A percentile compares a stretch with the other conserved stretches of the same genome.
Conservation (phyloP, 2,113 vertebrate genomes). For the Neogale vison region DNA sequence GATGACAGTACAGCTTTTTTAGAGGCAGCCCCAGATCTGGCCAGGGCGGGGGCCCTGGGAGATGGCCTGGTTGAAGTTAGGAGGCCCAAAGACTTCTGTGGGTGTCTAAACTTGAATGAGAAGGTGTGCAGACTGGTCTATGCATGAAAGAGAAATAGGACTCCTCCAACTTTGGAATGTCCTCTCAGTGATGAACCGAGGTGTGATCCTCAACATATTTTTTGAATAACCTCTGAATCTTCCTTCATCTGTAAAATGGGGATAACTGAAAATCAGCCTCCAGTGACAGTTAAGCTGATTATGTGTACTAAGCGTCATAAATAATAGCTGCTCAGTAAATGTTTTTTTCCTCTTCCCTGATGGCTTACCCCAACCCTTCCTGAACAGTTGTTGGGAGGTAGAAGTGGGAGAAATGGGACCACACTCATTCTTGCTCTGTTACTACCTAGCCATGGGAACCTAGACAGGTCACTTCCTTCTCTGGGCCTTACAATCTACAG, state of each 20-base stretch:
- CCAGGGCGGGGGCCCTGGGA: neutral
- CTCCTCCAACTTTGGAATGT: neutral
- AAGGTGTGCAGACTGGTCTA: neutral
- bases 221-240: neutral
- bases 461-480: neutral
- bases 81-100: neutral
- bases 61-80: neutral
- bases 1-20: neutral
- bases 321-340: neutral
- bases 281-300: neutral
- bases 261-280: neutral
- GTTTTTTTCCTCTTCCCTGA: neutral
- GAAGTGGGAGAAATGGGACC: neutral
- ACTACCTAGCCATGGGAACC: neutral
- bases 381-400: slow-evolving; percentile 12
- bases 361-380: neutral
- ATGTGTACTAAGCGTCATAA: neutral
- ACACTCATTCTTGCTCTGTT: neutral
- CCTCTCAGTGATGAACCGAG: neutral
- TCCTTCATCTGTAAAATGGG: neutral
- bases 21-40: neutral
- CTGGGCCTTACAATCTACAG: neutral
- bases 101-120: neutral
- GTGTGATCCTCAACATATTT: neutral
- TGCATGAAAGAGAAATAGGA: neutral